phyloP scores from a whole-genome alignment of 1,140 invertebrate genomes.

The Diachasma alloeum region DNA sequence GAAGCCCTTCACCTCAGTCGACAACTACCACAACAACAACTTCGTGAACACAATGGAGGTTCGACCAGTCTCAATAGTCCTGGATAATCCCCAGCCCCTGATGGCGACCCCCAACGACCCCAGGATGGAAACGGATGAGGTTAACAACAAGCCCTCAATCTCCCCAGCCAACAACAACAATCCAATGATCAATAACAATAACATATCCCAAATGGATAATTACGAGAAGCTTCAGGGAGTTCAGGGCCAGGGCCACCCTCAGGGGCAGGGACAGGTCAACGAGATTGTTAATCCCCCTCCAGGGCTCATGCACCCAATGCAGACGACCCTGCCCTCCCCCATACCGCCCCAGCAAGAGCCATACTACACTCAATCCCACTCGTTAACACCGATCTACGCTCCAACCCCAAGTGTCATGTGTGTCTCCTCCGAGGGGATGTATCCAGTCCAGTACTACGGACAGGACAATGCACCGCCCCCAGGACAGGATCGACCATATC shows the following conservation, averaged over 20 bases:
- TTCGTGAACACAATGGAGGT: constrained; percentile 14
- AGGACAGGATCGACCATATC: background rate
- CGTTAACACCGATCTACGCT: constrained; percentile 9
- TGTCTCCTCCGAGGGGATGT: constrained; percentile 12
- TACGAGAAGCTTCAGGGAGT: background rate
- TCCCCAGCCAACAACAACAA: background rate
- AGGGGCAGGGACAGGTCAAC: background rate
- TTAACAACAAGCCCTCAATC: background rate
- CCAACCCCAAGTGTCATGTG: constrained; percentile 14
- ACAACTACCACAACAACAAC: constrained; percentile 3
- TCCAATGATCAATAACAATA: constrained; percentile 1
- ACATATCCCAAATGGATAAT: background rate
- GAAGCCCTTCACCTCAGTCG: background rate
- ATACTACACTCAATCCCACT: background rate
- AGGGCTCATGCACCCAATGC: background rate
- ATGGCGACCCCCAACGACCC: background rate
- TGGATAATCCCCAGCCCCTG: constrained; percentile 15
- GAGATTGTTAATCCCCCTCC: background rate
- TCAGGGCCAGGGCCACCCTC: background rate
- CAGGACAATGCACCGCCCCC: background rate
- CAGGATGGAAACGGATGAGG: background rate
- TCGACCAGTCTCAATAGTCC: constrained; percentile 17
- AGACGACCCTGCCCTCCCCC: background rate
- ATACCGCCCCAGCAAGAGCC: background rate
- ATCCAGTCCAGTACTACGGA: constrained; percentile 5